Evolutionary conservation across 2,113 vertebrate species (phyloP).

Genomic region (Colius striatus): DNA sequence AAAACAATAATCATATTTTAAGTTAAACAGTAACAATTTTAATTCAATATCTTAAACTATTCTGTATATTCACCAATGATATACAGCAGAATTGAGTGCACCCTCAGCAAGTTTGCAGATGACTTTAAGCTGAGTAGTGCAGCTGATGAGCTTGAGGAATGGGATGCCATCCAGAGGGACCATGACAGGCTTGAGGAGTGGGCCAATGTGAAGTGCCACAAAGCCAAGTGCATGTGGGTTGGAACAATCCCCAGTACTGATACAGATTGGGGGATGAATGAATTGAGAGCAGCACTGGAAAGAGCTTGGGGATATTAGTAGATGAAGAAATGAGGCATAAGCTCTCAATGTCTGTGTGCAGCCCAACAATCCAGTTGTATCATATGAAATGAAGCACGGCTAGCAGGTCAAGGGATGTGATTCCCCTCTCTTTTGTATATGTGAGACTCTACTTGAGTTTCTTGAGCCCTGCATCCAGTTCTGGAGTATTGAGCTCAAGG

Average conservation of each 20-base stretch:
- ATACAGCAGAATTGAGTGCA: not conserved
- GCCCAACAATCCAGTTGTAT: not conserved
- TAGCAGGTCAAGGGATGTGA: not conserved
- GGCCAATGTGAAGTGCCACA: not conserved
- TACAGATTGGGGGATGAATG: not conserved
- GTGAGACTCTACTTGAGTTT: not conserved
- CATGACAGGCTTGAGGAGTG: not conserved
- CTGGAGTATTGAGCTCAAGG: not conserved
- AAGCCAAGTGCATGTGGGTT: not conserved
- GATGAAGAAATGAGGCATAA: not conserved
- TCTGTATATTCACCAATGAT: not conserved
- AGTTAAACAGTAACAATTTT: not conserved
- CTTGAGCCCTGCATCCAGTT: not conserved
- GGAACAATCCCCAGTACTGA: too few species aligned
- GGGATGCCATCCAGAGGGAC: not conserved
- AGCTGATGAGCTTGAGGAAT: not conserved
- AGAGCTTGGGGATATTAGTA: not conserved
- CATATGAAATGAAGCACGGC: accelerated
- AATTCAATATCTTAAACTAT: not conserved
- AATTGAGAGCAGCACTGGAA: not conserved
- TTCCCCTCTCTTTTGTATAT: not conserved
- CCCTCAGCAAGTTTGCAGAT: not conserved
- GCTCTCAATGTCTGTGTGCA: not conserved
- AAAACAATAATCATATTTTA: not conserved
- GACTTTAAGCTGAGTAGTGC: not conserved